Conservation (phyloP, 2,888 invertebrate species). For the Calameuta pallipes region DNA sequence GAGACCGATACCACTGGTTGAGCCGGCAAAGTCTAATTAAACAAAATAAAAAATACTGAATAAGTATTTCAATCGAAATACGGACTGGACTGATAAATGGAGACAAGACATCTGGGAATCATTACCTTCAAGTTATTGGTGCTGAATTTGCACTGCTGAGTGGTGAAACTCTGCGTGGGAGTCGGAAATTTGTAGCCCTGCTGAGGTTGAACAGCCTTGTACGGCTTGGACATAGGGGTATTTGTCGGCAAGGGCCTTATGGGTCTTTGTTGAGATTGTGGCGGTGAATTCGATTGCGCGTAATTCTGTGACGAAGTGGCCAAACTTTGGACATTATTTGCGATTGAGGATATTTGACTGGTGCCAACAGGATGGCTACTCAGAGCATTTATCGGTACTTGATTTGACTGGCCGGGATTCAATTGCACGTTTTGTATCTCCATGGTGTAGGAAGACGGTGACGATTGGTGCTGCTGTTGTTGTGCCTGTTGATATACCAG, state of each 20-base stretch:
- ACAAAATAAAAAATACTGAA: not conserved
- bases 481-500: constrained; percentile 43
- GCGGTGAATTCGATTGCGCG: constrained; percentile 34
- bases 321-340: constrained; percentile 40
- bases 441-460: constrained; percentile 50
- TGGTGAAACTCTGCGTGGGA: constrained; percentile 49
- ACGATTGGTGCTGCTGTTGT: constrained; percentile 39
- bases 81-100: no score
- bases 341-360: constrained; percentile 38
- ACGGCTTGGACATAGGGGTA: constrained; percentile 47
- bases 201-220: constrained; percentile 48
- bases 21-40: constrained; percentile 44
- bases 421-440: constrained; percentile 53
- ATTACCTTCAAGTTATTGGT: constrained; percentile 53
- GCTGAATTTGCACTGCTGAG: constrained; percentile 57
- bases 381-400: constrained; percentile 39
- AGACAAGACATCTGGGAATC: no score
- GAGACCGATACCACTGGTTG: constrained; percentile 54
- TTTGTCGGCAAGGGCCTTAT: constrained; percentile 49
- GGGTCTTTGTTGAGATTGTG: constrained; percentile 43
- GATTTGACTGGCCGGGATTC: constrained; percentile 37
- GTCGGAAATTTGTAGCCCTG: constrained; percentile 58
- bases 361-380: constrained; percentile 25
- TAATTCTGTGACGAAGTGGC: constrained; percentile 44
- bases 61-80: not conserved